Percentiles rank a stretch among this genome's conserved stretches.
These are phyloP conservation scores for Nephila pilipes DNA, from an alignment of 1,140 invertebrate species.

Conservation along the genomic window DNA sequence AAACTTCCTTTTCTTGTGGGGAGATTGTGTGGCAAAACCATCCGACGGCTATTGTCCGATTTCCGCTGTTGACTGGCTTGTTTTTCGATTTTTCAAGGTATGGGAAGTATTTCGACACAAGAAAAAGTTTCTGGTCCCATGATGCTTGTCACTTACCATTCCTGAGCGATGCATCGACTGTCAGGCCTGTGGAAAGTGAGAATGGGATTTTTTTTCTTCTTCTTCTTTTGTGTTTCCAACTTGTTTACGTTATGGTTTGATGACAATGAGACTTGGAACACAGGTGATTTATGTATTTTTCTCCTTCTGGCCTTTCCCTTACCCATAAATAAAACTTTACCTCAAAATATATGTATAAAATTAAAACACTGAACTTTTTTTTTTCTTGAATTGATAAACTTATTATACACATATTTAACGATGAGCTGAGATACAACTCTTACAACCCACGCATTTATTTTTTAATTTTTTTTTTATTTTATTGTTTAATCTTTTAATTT, in stretches of 20 bases:
- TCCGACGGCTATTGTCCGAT: neutral
- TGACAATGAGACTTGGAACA: too few species aligned
- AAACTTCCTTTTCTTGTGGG: neutral
- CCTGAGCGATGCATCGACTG: neutral
- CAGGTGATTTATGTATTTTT: too few species aligned
- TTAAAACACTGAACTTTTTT: too few species aligned
- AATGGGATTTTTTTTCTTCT: neutral
- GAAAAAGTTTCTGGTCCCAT: neutral
- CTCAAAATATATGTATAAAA: too few species aligned
- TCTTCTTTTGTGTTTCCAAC: neutral
- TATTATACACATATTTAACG: too few species aligned
- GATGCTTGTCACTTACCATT: neutral
- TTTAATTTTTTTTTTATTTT: too few species aligned
- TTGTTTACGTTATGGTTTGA: neutral
- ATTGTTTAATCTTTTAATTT: too few species aligned
- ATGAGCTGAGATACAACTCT: too few species aligned
- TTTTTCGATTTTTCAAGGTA: constrained; percentile 8
- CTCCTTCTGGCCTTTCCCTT: too few species aligned
- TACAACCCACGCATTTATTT: too few species aligned
- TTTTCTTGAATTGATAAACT: too few species aligned
- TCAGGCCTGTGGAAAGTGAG: neutral
- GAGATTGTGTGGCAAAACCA: neutral
- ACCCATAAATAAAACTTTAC: too few species aligned
- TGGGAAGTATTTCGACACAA: neutral
- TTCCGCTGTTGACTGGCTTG: neutral